A percentile compares a stretch with the other conserved stretches of the same genome.
phyloP scores from a whole-genome alignment of 1,140 invertebrate genomes.

The Marisa cornuarietis region DNA sequence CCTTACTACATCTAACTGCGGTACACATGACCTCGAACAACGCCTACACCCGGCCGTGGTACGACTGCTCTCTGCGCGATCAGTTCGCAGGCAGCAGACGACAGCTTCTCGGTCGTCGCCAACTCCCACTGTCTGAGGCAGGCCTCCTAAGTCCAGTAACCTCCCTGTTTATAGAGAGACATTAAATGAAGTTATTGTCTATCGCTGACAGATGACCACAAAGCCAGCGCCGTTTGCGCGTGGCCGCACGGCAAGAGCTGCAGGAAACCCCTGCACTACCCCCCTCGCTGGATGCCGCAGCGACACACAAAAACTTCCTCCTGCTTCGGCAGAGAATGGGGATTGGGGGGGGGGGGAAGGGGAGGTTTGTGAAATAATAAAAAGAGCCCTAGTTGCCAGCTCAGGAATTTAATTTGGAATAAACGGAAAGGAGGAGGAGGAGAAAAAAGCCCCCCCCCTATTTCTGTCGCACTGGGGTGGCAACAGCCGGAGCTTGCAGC shows the following conservation, averaged over 20 bases:
- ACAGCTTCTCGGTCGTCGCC: too few species aligned
- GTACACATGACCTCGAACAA: too few species aligned
- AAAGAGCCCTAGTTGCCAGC: constrained; percentile 3
- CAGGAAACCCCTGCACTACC: background rate
- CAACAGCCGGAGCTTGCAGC: background rate
- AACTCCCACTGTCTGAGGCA: too few species aligned
- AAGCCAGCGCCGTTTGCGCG: background rate
- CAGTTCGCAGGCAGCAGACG: too few species aligned
- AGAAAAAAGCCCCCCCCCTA: background rate
- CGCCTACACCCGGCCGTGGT: too few species aligned
- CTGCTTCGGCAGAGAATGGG: background rate
- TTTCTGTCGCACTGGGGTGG: background rate
- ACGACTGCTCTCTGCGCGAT: too few species aligned
- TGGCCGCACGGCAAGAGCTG: background rate
- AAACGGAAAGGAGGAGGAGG: background rate
- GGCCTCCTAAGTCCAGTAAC: too few species aligned
- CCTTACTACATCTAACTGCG: too few species aligned
- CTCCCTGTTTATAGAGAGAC: background rate
- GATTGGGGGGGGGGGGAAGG: constrained; percentile 1
- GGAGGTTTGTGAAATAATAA: background rate
- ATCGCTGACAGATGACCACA: background rate
- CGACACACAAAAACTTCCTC: background rate
- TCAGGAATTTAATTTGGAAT: background rate
- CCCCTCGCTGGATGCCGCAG: too few species aligned
- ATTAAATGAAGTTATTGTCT: background rate